Evolutionary conservation across 2,113 vertebrate species (phyloP), one percentile per base, ranked within the genome.

Genomic region (Alouatta palliata): DNA sequence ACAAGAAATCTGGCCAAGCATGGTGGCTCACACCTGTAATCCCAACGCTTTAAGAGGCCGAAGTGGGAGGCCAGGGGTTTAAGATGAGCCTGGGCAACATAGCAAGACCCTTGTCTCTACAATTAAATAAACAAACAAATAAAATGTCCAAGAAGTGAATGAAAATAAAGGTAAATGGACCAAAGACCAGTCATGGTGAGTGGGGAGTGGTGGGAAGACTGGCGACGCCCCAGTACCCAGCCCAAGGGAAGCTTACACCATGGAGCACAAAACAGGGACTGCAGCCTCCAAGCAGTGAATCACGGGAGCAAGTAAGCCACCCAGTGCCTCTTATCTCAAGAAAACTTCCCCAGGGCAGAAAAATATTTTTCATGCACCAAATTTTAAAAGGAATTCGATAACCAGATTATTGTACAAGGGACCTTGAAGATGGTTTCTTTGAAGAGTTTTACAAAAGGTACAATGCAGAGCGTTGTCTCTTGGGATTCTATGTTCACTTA

Each of bases 151-250:
- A 94, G 85, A 91, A 43, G 25, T 10, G 20, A 80, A 19, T 43
- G 52, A 87, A 88, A 88, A 92, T 56, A 87, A 94, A 97, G 35
- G 58, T 47, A 87, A 94, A 80, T 80, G 32, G 75, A 43, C 25
- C 66, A 21, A 77, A 68, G 52, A 79, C 79, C 40, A 73, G 45
- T 40, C 37, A 19, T 30, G n/a, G 45, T 87, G 56, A 73, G 12
- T 32, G 47, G 27, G 56, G 61, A 64, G 0, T 64, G 61, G 61
- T 32, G 61, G 43, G 43, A 89, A 94, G 45, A 73, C 1, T 16
- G 21, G 5, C 45, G 30, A 77, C 30, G 45, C 66, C 30, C 71
- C 76, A 43, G 37, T 54, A n/a, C 43, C 56, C 19, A 71, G n/a
- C 52, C 83, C 27, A 40, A 75, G 45, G 80, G 56, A 54, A 86